Base-by-base conservation (phyloP, 2,888 invertebrate species). In the Eupithecia tripunctaria region DNA sequence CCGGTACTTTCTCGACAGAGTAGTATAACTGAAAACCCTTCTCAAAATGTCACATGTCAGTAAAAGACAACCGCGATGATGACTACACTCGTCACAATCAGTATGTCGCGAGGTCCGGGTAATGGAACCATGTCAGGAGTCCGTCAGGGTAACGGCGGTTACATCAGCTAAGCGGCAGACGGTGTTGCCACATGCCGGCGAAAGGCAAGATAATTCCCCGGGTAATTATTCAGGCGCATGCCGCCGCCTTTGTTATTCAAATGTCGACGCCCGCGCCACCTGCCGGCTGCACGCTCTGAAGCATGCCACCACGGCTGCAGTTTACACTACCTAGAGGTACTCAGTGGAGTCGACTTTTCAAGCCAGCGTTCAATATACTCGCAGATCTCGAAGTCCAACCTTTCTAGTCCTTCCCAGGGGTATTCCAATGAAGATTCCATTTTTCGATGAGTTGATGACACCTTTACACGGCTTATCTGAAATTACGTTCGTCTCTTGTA, bases 171-270 rank as follows among this genome's bases (percentile, higher is more conserved):
- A 71, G 68, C 66, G 64, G 51, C 72, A 70, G 62, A 63, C 62
- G 62, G 60, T 29, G 5, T 63, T 25, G 56, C 56, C 56, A 56
- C 56, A 73, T 68, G 74, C 62, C 75, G 71, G 56, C 72, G 76
- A 78, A 78, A 78, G 82, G 78, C 74, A 60, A 78, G 80, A 72
- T 79, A 76, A 79, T 77, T 76, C 77, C 80, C 79, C 79, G 83
- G 85, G 86, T 89, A 87, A 90, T 90, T 91, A 91, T 91, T 90
- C 90, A 83, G 78, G 80, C 86, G 82, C 90, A 90, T 90, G 90
- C 85, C 83, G 82, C 81, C 81, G 85, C 88, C 90, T 91, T 91
- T 91, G 91, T 89, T 86, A 91, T 91, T 90, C 88, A 88, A 90
- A 90, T 90, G 81, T 85, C 21, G 47, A n/a, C 21, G 47, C 47